Base-by-base conservation (phyloP, 2,888 invertebrate genomes). In the Yponomeuta malinellus region DNA sequence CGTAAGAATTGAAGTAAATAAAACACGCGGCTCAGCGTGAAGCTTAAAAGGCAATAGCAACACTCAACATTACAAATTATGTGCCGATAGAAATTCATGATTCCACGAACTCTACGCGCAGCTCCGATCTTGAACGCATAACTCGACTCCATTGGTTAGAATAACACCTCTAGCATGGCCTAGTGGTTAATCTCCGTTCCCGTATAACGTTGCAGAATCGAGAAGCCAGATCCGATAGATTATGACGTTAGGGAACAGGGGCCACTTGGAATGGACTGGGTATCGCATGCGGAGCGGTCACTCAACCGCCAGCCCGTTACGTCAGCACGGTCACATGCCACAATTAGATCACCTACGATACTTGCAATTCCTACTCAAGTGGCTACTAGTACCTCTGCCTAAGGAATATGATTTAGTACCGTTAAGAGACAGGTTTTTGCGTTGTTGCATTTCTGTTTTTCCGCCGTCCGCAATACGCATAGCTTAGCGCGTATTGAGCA, bases 251-350 rank as follows among this genome's bases (percentile, higher is more conserved):
- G 64, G 31, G 23, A 52, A 3, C 68, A 12, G 31, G 68, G 66
- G 70, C 69, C 31, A 77, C 78, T 79, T 81, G 66, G 48, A 37
- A 70, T 81, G 75, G 81, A 78, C 76, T 79, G 81, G 82, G 83
- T 84, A 80, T 82, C 83, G 85, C 83, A 84, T 81, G 81, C 85
- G 82, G 80, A 81, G 86, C 89, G 90, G 90, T 90, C 90, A 90
- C 80, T 90, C 89, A 90, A 90, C 90, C 85, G 84, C 77, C 83
- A 79, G 83, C 84, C 89, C 89, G 89, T 89, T 90, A 90, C 90
- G 88, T 89, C 89, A 90, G 85, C 80, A 37, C 70, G 23, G 78
- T 78, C 80, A 81, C 84, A 84, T 79, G 85, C 88, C 88, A 84
- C 90, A 89, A 90, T 90, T 90, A 91, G 89, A 90, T 86, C 89